Percentiles rank a stretch among this genome's conserved stretches.
phyloP scores from a whole-genome alignment of 2,888 invertebrate genomes.

The Hedychridium roseum region DNA sequence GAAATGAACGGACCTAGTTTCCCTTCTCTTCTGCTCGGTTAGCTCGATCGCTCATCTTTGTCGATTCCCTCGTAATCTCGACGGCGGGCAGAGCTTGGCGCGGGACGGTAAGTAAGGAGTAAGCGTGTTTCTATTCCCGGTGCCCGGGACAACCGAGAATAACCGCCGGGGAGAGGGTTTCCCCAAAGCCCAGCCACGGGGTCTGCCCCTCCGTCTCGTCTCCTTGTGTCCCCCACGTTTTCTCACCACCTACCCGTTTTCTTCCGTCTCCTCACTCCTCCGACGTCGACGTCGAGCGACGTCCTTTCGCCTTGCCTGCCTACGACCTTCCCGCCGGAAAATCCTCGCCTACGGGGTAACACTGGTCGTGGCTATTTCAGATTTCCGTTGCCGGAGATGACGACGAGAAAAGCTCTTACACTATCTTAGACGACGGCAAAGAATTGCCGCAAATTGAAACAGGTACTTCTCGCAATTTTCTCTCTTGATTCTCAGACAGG shows the following conservation, averaged over 20 bases:
- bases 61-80: slow-evolving; percentile 1
- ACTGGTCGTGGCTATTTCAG: slow-evolving; percentile 33
- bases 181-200: slow-evolving; percentile 42
- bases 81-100: background rate
- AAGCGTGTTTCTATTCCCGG: slow-evolving; percentile 42
- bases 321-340: slow-evolving; percentile 30
- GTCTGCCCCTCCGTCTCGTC: slow-evolving; percentile 9
- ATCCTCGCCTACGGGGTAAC: slow-evolving; percentile 10
- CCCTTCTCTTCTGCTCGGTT: too few relatives aligned
- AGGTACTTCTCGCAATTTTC: too few relatives aligned
- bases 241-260: slow-evolving; percentile 6
- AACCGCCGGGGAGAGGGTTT: slow-evolving; percentile 45
- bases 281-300: slow-evolving; percentile 2
- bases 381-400: slow-evolving; percentile 30
- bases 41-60: too few relatives aligned
- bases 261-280: background rate
- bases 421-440: too few relatives aligned
- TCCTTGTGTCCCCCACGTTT: slow-evolving; percentile 6
- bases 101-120: slow-evolving; percentile 19
- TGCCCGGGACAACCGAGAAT: slow-evolving; percentile 46
- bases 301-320: slow-evolving; percentile 22
- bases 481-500: too few relatives aligned
- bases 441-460: too few relatives aligned
- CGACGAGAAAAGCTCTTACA: too few relatives aligned
- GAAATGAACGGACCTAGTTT: too few relatives aligned